Base-by-base conservation (phyloP, 2,888 invertebrate species). In the Plagiodera versicolora region DNA sequence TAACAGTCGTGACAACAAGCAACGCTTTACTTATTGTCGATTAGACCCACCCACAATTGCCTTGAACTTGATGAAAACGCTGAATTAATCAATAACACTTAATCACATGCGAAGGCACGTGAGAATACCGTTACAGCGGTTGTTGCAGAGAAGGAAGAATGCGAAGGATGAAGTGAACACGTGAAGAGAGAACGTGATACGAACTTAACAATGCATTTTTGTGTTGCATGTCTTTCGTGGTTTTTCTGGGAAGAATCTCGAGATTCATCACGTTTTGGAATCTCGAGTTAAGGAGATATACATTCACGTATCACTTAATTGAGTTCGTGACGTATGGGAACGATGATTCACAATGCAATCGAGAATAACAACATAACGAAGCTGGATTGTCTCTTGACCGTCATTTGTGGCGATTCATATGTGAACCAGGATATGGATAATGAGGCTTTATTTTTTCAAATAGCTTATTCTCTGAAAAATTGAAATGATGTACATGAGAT, bases 61-160 rank as follows among this genome's bases (percentile, higher is more conserved):
- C 64, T 65, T 65, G 67, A 67, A 65, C 67, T 64, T 65, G 65
- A 47, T 66, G 24, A 54, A 56, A 64, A 30, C 52, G 49, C 51
- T 55, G 47, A 48, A 56, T 57, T 63, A 58, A 63, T 55, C 62
- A 63, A 58, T 51, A 44, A 32, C 49, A 49, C 56, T 64, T 61
- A 60, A 63, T 61, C 67, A 65, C 65, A 67, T 65, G 63, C 45
- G 20, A 17, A 53, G 32, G 59, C 64, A 67, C 63, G 66, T 67
- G 66, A 64, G 50, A 39, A 56, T 28, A 35, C 44, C 39, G 20
- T 58, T 58, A 39, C 30, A 1, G 16, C 35, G 18, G 54, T 44
- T 32, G 46, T 28, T 45, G 10, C 35, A 54, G 20, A 49, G 49
- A 58, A 61, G 28, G 17, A 48, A 35, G 55, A 57, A 60, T 45